A percentile compares a stretch with the other conserved stretches of the same genome.
These are phyloP conservation scores for Drosophila cognata DNA, from an alignment of 2,888 invertebrate genomes.

Conservation along the genomic window DNA sequence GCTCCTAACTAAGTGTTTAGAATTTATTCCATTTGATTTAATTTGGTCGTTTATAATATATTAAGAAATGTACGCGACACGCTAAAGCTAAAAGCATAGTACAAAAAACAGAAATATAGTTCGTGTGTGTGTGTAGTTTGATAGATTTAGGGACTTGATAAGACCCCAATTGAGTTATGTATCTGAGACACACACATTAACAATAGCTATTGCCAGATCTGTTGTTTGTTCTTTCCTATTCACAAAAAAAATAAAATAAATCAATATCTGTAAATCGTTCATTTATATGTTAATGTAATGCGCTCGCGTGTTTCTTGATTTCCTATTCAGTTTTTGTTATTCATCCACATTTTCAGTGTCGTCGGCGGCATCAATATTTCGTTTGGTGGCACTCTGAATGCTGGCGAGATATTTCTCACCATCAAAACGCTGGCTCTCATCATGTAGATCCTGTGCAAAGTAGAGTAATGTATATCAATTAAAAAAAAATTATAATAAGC, in stretches of 20 bases:
- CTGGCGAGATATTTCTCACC: slow-evolving; percentile 84
- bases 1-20: slow-evolving; percentile 45
- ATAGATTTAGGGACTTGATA: neutral
- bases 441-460: slow-evolving; percentile 81
- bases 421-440: slow-evolving; percentile 85
- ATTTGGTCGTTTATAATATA: slow-evolving; percentile 65
- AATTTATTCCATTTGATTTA: slow-evolving; percentile 37
- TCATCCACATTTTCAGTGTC: slow-evolving; percentile 77
- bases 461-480: slow-evolving; percentile 7
- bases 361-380: slow-evolving; percentile 83
- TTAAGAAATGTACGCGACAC: slow-evolving; percentile 47
- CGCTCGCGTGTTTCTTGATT: slow-evolving; percentile 19
- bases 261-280: slow-evolving; percentile 20
- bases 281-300: slow-evolving; percentile 25
- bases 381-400: slow-evolving; percentile 83
- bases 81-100: slow-evolving; percentile 57
- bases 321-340: slow-evolving; percentile 56
- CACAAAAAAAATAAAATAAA: neutral
- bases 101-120: slow-evolving; percentile 51
- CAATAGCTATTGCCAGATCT: slow-evolving; percentile 53
- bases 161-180: slow-evolving; percentile 2
- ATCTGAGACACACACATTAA: slow-evolving; percentile 28
- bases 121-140: slow-evolving; percentile 26
- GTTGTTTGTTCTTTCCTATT: slow-evolving; percentile 17
- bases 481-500: neutral